These are phyloP conservation scores for Sinella curviseta DNA, from an alignment of 1,140 invertebrate species.

Conservation along the genomic window DNA sequence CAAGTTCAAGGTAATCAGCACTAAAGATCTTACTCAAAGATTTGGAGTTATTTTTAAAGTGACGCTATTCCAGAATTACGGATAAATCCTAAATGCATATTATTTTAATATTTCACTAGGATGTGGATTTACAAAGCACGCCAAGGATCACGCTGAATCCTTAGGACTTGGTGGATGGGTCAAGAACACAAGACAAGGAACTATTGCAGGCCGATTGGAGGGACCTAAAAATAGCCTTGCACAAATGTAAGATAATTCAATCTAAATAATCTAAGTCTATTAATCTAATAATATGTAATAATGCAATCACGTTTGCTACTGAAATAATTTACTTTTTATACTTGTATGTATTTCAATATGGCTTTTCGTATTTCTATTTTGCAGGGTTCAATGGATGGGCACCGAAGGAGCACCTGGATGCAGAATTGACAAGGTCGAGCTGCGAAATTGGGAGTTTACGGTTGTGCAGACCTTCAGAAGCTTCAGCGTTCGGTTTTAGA, in stretches of 20 bases:
- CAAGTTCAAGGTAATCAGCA: slow-evolving; percentile 77
- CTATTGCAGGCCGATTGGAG: slow-evolving; percentile 83
- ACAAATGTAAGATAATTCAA: slow-evolving; percentile 86
- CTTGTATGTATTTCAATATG: background rate
- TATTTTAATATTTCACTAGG: slow-evolving; percentile 67
- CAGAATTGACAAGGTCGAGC: slow-evolving; percentile 77
- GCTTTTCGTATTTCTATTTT: slow-evolving; percentile 54
- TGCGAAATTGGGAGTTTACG: slow-evolving; percentile 77
- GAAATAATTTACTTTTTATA: slow-evolving; percentile 10
- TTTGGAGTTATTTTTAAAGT: too few species aligned
- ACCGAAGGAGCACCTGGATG: slow-evolving; percentile 80
- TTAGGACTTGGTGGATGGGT: slow-evolving; percentile 82
- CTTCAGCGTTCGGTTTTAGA: slow-evolving; percentile 78
- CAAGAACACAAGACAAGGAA: slow-evolving; percentile 81
- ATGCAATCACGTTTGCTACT: background rate
- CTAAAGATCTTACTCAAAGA: slow-evolving; percentile 21
- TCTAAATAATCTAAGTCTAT: too few species aligned
- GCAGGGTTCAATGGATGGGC: slow-evolving; percentile 78
- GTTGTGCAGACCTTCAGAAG: slow-evolving; percentile 74
- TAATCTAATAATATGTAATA: background rate
- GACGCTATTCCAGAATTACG: too few species aligned
- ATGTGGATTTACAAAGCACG: slow-evolving; percentile 83
- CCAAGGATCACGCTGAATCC: slow-evolving; percentile 71
- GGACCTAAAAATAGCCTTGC: slow-evolving; percentile 74
- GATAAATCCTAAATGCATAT: background rate